Base-by-base conservation (phyloP, 2,113 vertebrate genomes). In the Xiphophorus maculatus region DNA sequence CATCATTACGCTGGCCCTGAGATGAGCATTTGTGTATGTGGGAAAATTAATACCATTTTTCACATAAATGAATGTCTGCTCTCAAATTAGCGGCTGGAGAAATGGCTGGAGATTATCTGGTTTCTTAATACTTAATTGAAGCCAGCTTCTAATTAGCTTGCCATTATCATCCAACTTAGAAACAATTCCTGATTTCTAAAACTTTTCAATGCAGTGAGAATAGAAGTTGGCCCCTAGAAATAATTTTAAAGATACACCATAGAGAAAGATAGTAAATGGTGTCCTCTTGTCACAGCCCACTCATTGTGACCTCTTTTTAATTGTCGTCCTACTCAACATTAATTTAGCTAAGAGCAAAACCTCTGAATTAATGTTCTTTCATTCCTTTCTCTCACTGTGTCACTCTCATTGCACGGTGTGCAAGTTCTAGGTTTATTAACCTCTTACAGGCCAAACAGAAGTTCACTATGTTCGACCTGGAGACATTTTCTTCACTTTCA, bases 61-160 rank as follows among this genome's bases (percentile, higher is more conserved):
- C 88, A 89, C 79, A 90, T 77, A 90, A 93, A 92, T 92, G 82
- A 92, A 88, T 92, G 91, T 91, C 83, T 78, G 81, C 51, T 13
- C 82, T 91, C 87, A 91, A 89, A 93, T 91, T 89, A 89, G 85
- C 89, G 87, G 86, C 86, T 88, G 90, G 80, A 90, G 90, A 80
- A 91, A 92, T 88, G 82, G 81, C 71, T 28, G 82, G 22, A 89
- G 89, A 91, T 88, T 84, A 91, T 91, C 84, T 89, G 90, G 83
- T 92, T 91, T 83, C 90, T 84, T 90, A 89, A 91, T 91, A 81
- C 87, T 90, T 91, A 92, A 93, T 91, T 93, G 86, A 91, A 92
- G 88, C 73, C 89, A 76, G 84, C 83, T 83, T 82, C 88, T 93
- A 91, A 93, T 93, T 93, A 91, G 86, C 85, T 87, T 73, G 81